Evolutionary conservation across 30 jellyfish, hydroid and myxozoan genomes (phyloP).

Genomic region (Cassiopea xamachana): DNA sequence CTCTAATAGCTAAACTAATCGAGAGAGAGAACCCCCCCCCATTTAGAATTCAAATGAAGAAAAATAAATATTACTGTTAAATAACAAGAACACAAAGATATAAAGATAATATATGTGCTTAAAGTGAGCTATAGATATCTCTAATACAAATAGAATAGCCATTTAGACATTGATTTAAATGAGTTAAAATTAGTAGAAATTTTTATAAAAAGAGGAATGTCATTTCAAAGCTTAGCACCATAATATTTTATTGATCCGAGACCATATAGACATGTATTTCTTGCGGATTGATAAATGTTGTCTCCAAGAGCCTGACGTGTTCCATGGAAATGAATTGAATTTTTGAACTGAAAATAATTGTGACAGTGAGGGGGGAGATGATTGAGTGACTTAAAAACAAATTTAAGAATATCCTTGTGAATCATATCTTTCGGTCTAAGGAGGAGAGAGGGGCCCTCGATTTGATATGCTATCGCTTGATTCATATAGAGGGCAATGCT

Average conservation of each 20-base stretch:
- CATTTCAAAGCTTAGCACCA: neutral
- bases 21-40: too few relatives aligned
- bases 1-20: too few relatives aligned
- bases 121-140: too few relatives aligned
- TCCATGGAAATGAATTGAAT: neutral
- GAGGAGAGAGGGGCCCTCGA: too few relatives aligned
- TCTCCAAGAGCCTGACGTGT: neutral
- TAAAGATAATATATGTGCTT: too few relatives aligned
- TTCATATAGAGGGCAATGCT: too few relatives aligned
- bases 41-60: too few relatives aligned
- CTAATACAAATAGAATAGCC: too few relatives aligned
- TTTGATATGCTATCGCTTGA: too few relatives aligned
- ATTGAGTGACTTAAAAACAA: neutral
- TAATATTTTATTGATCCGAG: neutral
- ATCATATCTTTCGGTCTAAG: neutral
- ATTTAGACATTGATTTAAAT: neutral
- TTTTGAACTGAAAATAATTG: neutral
- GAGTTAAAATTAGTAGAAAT: neutral
- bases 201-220: neutral
- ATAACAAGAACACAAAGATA: too few relatives aligned
- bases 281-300: neutral
- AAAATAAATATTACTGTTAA: too few relatives aligned
- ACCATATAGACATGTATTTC: neutral
- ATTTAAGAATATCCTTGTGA: neutral
- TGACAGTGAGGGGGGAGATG: neutral